Conservation (phyloP, 2,888 invertebrate species). For the Octodonta nipae region DNA sequence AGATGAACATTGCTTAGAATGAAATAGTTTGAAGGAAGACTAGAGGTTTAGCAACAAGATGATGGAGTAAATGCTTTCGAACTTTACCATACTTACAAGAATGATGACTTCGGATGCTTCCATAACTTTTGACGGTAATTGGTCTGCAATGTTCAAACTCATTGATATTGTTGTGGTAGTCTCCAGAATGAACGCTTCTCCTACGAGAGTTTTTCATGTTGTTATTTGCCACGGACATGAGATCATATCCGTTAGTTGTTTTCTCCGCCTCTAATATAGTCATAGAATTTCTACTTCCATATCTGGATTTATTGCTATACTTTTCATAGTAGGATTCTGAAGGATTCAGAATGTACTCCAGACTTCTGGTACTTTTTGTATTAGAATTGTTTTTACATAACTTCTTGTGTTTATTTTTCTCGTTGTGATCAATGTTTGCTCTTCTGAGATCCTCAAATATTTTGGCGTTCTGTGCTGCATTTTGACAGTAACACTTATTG, state of each 20-base stretch:
- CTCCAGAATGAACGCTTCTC: constrained; percentile 9
- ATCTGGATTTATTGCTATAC: constrained; percentile 21
- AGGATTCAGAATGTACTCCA: constrained; percentile 43
- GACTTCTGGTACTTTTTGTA: constrained; percentile 34
- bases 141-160: too few species aligned
- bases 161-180: too few species aligned
- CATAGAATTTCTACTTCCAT: constrained; percentile 13
- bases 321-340: constrained; percentile 40
- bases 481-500: constrained; percentile 74
- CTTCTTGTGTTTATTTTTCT: constrained; percentile 21
- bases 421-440: constrained; percentile 15
- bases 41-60: too few species aligned
- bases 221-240: constrained; percentile 42
- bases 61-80: too few species aligned
- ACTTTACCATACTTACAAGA: too few species aligned
- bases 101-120: constrained; percentile 16
- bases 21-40: too few species aligned
- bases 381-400: constrained; percentile 32
- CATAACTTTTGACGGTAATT: constrained; percentile 14
- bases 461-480: too few species aligned
- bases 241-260: constrained; percentile 50
- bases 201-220: constrained; percentile 27
- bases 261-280: constrained; percentile 4
- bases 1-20: too few species aligned
- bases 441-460: constrained; percentile 5